Base-by-base conservation (phyloP, 2,113 vertebrate species). In the Seriola quinqueradiata region DNA sequence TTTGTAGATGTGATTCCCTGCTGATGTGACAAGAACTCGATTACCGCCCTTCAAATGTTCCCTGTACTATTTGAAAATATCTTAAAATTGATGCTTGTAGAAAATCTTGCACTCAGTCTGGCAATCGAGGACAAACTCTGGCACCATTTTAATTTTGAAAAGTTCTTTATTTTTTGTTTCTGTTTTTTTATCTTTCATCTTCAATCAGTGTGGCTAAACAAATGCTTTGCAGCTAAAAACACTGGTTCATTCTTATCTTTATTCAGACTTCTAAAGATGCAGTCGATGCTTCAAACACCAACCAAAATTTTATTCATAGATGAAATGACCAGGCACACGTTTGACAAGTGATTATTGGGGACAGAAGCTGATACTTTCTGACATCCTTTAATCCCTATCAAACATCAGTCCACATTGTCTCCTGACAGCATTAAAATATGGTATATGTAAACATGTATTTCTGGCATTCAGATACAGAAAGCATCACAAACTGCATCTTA, bases 31-130 rank as follows among this genome's bases (percentile, higher is more conserved):
- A 61, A 54, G 14, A 79, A 11, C 42, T 54, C 54, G 12, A 42
- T 83, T 67, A 42, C 32, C 4, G 1, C 46, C 1, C 52, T 63
- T 79, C 8, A 34, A 70, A 75, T 34, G 6, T 10, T 55, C 14
- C 42, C 6, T 5, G 8, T 34, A 42, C 21, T 44, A 14, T 52
- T 28, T 52, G 0, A 78, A 64, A 67, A 17, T 28, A 13, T 52
- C 42, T 57, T 50, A 16, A 65, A 86, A 74, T 17, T 19, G 32
- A 54, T 4, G 17, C 54, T 42, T 46, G 13, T 36, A 44, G 54
- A 67, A 83, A 83, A 34, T 13, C 3, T 32, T 19, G 3, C 21
- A 61, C 61, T 57, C 32, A 67, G 61, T 46, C 66, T 38, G 8
- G 2, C 5, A 23, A 17, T 46, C 3, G 14, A 75, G 52, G 60